Evolutionary conservation across 2,113 vertebrate genomes (phyloP).

Genomic region (Mus musculus): GRCm39 chr13:59189501-59190000

Average conservation of each 20-base stretch:
- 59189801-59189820: neutral
- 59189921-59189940: neutral
- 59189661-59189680: neutral
- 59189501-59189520: conserved; percentile 12
- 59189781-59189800: neutral
- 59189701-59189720: neutral
- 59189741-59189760: neutral
- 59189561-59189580: neutral
- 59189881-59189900: neutral
- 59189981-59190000: neutral
- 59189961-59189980: neutral
- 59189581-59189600: conserved; percentile 26
- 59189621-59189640: conserved; percentile 62
- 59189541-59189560: neutral
- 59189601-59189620: neutral
- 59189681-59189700: conserved; percentile 26
- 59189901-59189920: neutral
- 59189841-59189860: conserved; percentile 7
- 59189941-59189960: neutral
- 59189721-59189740: neutral
- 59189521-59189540: conserved; percentile 12
- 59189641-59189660: conserved; percentile 15
- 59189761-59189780: neutral
- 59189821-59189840: neutral
- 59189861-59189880: conserved; percentile 31